Evolutionary conservation across 1,140 invertebrate genomes (phyloP), one percentile per base, ranked within the genome.

Genomic region (Caerostris darwini): DNA sequence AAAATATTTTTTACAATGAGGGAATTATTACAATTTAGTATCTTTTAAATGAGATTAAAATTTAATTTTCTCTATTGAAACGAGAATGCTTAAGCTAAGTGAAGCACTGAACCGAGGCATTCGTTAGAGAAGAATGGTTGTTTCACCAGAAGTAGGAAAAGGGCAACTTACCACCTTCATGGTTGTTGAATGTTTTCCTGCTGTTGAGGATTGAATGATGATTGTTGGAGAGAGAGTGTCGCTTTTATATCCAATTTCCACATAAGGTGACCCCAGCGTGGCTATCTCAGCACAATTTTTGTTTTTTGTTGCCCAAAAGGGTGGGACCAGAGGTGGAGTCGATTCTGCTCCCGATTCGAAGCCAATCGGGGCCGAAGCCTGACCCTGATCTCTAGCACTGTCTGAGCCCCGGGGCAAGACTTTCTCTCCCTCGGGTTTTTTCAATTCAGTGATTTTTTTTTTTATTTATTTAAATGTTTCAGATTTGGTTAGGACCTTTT

Each of bases 141-240:
- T 34, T 67, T 12, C 17, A 69, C 5, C 4, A n/a, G 7, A 19
- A 3, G 19, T 6, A 69, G 7, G 17, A 69, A 1, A 69, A 19
- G 10, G 10, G 10, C 54, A 34, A 94, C 92, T 94, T 82, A 94
- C 92, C 85, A 94, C 92, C 56, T 94, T 94, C 92, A 94, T 94
- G 86, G 17, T 89, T 77, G 92, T 94, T 61, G 92, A 61, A 61
- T 94, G 67, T 82, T 64, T 64, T 89, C 85, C 85, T 81, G 10
- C 57, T 81, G 85, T 7, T 61, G 57, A 57, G 69, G 50, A 88
- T n/a, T 19, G 85, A 82, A 94, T 94, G 85, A 56, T 82, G 61
- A 34, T 56, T 81, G 7, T 57, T 5, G 53, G 2, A 19, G 6
- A 8, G 2, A 19, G 6, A 8, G 14, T 6, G 12, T n/a, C 10